Evolutionary conservation across 1,140 invertebrate genomes (phyloP), one percentile per base, ranked within the genome.

Genomic region (Neodiprion pinetum): DNA sequence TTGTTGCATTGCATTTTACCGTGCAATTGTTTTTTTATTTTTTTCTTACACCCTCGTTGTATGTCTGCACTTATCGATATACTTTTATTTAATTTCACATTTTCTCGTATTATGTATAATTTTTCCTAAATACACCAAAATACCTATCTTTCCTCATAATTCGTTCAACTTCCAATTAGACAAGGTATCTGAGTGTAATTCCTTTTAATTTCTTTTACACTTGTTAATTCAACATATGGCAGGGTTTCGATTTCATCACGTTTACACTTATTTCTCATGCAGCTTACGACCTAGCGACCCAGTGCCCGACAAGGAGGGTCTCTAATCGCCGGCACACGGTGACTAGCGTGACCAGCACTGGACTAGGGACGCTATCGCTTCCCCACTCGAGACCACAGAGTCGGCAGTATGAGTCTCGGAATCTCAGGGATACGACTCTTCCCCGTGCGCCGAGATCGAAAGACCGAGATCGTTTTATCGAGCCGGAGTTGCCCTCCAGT

Each of bases 201-300:
- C 28, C 28, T 40, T 40, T 40, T 40, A 40, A 40, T 40, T 40
- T 40, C 28, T 40, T 40, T 40, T 40, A 40, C 5, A 40, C 28
- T 40, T 40, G 28, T 40, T 40, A 40, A 40, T 40, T 40, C 28
- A 40, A 40, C 28, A 40, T 40, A 40, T 5, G 5, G 28, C 28
- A 40, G 28, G 28, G 28, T 40, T 40, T 40, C 28, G 28, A 40
- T 40, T 40, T 40, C 28, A 1, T 40, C 28, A 40, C 28, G 5
- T 5, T 40, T 40, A 40, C 28, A 40, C 28, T 40, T 65, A 23
- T 76, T 69, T 17, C 50, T 61, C 72, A 50, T 49, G 76, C 86
- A 93, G 94, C 94, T 71, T 95, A 95, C 81, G 95, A 96, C 86
- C 85, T 96, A 83, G 94, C 94, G 71, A 95, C 93, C 14, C 94